These are phyloP conservation scores for Perdita meconis DNA, from an alignment of 2,888 invertebrate genomes.

Conservation along the genomic window DNA sequence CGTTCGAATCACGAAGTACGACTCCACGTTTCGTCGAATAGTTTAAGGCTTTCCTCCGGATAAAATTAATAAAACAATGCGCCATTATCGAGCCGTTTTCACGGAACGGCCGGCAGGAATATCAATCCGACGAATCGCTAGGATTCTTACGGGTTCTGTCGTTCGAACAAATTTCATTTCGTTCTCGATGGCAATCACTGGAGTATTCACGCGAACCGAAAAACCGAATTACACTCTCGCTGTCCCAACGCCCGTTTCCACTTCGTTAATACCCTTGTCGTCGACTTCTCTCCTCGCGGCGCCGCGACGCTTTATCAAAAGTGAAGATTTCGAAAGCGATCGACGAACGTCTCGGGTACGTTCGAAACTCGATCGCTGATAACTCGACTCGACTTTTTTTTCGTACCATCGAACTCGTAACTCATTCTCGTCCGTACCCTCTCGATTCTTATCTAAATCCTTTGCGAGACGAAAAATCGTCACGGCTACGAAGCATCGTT, in stretches of 20 bases:
- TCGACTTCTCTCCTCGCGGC: not conserved
- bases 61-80: conserved; percentile 80
- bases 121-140: conserved; percentile 69
- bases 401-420: not conserved
- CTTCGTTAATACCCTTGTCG: not conserved
- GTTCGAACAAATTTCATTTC: conserved; percentile 81
- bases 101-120: conserved; percentile 66
- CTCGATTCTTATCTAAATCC: conserved; percentile 25
- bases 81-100: conserved; percentile 73
- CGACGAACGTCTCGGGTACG: not conserved
- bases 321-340: not conserved
- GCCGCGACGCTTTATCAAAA: not conserved
- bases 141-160: conserved; percentile 59
- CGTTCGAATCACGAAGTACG: conserved; percentile 45
- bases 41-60: conserved; percentile 43
- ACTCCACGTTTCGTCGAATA: conserved; percentile 34
- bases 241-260: not conserved
- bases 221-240: conserved; percentile 58
- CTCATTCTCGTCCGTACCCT: not conserved
- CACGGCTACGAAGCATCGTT: not conserved
- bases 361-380: no score
- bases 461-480: conserved; percentile 4
- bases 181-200: conserved; percentile 82
- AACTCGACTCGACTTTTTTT: conserved; percentile 22
- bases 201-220: conserved; percentile 76